These are phyloP conservation scores for Drosophila albomicans DNA, from an alignment of 1,140 invertebrate genomes.

Conservation along the genomic window DNA sequence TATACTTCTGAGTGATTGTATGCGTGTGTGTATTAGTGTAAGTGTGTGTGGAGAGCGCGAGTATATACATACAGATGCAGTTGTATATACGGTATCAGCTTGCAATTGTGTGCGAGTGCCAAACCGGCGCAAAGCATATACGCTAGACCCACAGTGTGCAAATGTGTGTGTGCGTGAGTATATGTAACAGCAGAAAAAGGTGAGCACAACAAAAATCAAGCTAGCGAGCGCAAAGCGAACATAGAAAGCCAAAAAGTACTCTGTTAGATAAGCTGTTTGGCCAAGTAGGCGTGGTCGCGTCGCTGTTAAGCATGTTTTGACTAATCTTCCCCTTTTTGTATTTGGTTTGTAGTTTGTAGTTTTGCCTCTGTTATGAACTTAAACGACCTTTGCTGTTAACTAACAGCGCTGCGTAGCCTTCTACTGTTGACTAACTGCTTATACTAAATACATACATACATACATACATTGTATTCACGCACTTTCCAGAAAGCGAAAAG, in stretches of 20 bases:
- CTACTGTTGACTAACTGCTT: conserved; percentile 10
- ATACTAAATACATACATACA: background rate
- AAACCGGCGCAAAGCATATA: conserved; percentile 66
- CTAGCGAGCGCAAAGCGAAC: conserved; percentile 47
- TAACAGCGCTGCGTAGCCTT: conserved; percentile 25
- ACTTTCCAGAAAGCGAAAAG: conserved; percentile 15
- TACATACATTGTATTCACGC: background rate
- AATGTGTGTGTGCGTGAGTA: conserved; percentile 39
- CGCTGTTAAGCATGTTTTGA: conserved; percentile 19
- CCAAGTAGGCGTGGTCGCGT: conserved; percentile 27
- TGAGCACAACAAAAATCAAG: conserved; percentile 79
- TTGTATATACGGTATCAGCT: conserved; percentile 40
- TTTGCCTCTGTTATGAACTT: conserved; percentile 11
- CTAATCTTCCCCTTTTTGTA: conserved; percentile 6
- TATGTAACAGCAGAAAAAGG: conserved; percentile 72
- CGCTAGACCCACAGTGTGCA: background rate
- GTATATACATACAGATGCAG: conserved; percentile 18
- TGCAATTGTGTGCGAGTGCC: conserved; percentile 41
- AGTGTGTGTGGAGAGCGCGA: conserved; percentile 22
- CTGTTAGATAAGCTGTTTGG: conserved; percentile 18
- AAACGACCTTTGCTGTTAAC: conserved; percentile 44
- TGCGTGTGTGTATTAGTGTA: conserved; percentile 8
- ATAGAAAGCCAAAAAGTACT: conserved; percentile 35
- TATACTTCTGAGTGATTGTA: background rate
- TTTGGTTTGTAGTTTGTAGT: background rate